Conservation (phyloP, 2,113 vertebrate species). For the Gymnorhina tibicen region DNA sequence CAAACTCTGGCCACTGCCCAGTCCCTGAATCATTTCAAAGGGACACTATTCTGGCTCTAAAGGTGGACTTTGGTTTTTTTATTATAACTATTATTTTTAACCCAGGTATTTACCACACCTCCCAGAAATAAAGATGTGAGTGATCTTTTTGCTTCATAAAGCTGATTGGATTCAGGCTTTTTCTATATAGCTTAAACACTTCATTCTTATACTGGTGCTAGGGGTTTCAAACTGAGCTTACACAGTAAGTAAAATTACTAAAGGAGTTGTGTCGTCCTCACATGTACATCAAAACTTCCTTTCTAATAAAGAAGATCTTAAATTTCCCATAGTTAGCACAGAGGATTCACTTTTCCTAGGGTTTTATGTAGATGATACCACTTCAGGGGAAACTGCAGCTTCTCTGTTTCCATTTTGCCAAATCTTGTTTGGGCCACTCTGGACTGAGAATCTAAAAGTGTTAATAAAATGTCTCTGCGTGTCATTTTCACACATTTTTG, state of each 20-base stretch:
- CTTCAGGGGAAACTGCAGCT: background rate
- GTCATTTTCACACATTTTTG: background rate
- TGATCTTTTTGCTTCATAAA: background rate
- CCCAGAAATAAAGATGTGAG: background rate
- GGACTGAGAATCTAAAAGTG: background rate
- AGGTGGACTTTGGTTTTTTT: background rate
- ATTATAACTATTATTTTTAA: background rate
- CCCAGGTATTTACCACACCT: background rate
- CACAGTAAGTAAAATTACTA: background rate
- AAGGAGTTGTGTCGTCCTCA: background rate
- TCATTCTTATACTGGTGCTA: background rate
- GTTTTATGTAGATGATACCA: background rate
- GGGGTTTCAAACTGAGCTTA: background rate
- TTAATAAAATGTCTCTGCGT: background rate
- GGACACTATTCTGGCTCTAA: background rate
- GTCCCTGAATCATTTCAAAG: constrained; percentile 22
- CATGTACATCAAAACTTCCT: background rate
- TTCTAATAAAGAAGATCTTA: background rate
- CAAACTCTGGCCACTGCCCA: background rate
- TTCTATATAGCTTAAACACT: background rate
- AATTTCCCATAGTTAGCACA: background rate
- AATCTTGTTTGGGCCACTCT: background rate
- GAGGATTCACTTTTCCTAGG: background rate
- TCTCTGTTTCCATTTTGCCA: background rate
- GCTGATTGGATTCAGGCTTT: background rate